phyloP scores from a whole-genome alignment of 2,113 vertebrate genomes.

The Ceyx cyanopectus region DNA sequence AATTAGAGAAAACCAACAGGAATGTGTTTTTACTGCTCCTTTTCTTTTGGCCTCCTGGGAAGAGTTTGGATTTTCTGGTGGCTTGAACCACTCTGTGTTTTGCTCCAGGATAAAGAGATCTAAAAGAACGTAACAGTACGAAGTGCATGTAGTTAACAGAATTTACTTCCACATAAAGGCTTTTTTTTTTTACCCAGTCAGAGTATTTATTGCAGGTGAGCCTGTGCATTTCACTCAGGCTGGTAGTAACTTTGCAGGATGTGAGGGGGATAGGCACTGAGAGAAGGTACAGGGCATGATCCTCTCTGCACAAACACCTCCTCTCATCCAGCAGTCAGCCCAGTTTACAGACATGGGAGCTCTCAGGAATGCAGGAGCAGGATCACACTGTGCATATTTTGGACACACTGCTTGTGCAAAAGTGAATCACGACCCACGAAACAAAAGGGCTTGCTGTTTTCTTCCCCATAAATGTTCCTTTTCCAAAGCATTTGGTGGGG shows the following conservation, averaged over 20 bases:
- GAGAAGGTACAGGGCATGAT: not conserved
- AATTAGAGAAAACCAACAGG: not conserved
- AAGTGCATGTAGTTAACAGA: not conserved
- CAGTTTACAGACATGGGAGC: not conserved
- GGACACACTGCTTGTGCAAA: not conserved
- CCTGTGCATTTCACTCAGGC: not conserved
- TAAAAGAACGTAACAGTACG: not conserved
- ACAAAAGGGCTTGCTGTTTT: not conserved
- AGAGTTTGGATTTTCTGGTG: not conserved
- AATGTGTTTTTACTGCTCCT: not conserved
- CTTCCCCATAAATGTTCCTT: not conserved
- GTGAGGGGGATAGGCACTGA: not conserved
- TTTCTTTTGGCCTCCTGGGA: not conserved
- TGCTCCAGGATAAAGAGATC: not conserved
- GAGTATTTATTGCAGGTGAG: not conserved
- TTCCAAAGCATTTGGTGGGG: not conserved
- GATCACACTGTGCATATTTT: not conserved
- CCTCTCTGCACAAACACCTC: not conserved
- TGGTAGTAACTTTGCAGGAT: fast-evolving
- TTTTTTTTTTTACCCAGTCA: not conserved
- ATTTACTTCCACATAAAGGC: not conserved
- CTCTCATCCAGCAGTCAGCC: not conserved
- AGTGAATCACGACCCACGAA: not conserved
- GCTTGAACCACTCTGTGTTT: not conserved
- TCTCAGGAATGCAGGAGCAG: not conserved